Evolutionary conservation across 2,888 invertebrate species (phyloP).

Genomic region (Nezara viridula): DNA sequence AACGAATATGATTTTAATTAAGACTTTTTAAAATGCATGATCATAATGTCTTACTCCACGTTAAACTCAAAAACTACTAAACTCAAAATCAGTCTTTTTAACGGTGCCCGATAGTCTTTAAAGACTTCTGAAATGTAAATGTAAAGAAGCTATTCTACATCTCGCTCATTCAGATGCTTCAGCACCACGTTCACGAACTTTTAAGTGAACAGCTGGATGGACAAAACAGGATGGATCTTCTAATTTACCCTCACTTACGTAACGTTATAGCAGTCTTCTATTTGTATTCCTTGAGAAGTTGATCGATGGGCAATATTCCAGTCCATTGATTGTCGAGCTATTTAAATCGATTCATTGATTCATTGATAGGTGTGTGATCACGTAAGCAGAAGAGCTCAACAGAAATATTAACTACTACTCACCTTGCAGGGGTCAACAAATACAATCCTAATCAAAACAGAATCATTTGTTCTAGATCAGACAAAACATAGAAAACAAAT

Average conservation of each 20-base stretch:
- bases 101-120: too few relatives aligned
- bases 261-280: background rate
- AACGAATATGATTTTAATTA: too few relatives aligned
- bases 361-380: background rate
- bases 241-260: background rate
- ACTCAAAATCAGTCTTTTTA: too few relatives aligned
- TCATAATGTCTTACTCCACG: too few relatives aligned
- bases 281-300: background rate
- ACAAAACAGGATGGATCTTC: too few relatives aligned
- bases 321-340: background rate
- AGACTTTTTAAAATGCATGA: too few relatives aligned
- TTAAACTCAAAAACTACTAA: too few relatives aligned
- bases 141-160: too few relatives aligned
- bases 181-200: too few relatives aligned
- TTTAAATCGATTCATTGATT: slow-evolving; percentile 7
- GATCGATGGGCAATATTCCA: slow-evolving; percentile 4
- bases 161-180: too few relatives aligned
- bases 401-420: slow-evolving; percentile 1
- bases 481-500: background rate
- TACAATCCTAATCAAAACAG: background rate
- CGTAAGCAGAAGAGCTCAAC: background rate
- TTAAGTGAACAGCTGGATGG: too few relatives aligned
- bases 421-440: background rate
- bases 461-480: background rate
- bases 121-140: too few relatives aligned